These are phyloP conservation scores for Oryzias melastigma DNA, from an alignment of 2,113 vertebrate genomes.

Conservation along the genomic window DNA sequence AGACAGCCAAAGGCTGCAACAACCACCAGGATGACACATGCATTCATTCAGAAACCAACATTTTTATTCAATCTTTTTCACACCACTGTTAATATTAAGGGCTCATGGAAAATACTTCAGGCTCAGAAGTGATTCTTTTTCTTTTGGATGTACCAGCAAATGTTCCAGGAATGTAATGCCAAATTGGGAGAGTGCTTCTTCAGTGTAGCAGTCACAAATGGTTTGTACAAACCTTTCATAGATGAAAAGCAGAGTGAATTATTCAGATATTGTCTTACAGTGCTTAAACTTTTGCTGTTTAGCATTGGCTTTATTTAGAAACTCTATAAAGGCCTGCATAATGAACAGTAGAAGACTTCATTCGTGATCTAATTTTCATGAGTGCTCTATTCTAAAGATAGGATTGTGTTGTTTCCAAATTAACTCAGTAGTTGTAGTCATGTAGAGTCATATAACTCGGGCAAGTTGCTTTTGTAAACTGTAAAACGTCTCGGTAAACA, in stretches of 20 bases:
- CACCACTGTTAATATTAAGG: background rate
- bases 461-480: too few relatives aligned
- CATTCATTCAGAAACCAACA: too few relatives aligned
- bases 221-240: constrained; percentile 8
- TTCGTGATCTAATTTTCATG: too few relatives aligned
- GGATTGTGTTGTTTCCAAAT: too few relatives aligned
- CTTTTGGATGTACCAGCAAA: background rate
- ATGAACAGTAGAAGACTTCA: too few relatives aligned
- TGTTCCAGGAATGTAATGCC: background rate
- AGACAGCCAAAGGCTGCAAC: too few relatives aligned
- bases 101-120: background rate
- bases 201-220: constrained; percentile 10
- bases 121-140: background rate
- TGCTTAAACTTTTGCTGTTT: background rate
- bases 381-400: too few relatives aligned
- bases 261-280: constrained; percentile 9
- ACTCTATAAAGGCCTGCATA: too few relatives aligned
- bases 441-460: too few relatives aligned
- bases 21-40: too few relatives aligned
- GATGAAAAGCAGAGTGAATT: constrained; percentile 1
- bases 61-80: background rate
- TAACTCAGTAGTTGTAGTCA: too few relatives aligned
- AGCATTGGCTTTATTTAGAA: background rate
- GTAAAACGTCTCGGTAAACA: too few relatives aligned
- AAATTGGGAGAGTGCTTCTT: background rate